Evolutionary conservation across 2,797 vertebrate species (phyloP).

Genomic region (Crenuchus spilurus): DNA sequence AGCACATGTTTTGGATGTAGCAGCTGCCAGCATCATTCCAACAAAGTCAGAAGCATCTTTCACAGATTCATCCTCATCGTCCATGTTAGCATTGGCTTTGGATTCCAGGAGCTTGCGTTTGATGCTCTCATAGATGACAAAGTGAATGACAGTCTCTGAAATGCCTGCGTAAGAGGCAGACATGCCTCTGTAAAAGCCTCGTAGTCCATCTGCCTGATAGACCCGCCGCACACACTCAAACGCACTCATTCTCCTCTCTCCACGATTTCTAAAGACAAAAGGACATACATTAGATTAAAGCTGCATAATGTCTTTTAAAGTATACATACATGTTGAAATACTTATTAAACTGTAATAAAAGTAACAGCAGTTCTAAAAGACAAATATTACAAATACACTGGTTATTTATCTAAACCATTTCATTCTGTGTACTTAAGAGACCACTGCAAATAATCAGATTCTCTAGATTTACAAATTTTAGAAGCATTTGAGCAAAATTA

Average conservation of each 20-base stretch:
- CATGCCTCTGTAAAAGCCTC: conserved; percentile 98
- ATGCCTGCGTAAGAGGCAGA: conserved; percentile 98
- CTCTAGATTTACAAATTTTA: too few species aligned
- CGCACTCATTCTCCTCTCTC: conserved; percentile 91
- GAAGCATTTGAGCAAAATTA: too few species aligned
- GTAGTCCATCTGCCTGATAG: conserved; percentile 89
- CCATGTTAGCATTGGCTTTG: conserved; percentile 85
- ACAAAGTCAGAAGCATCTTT: conserved; percentile 94
- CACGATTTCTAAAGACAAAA: conserved; percentile 81
- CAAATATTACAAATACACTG: too few species aligned
- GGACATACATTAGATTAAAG: not conserved
- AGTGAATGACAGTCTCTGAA: conserved; percentile 98
- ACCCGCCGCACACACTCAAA: conserved; percentile 91
- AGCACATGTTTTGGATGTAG: conserved; percentile 97
- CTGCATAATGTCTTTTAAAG: not conserved
- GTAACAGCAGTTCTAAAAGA: too few species aligned
- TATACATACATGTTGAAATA: not conserved
- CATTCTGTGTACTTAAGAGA: too few species aligned
- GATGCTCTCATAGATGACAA: conserved; percentile 99
- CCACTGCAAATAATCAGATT: too few species aligned
- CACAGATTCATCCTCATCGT: conserved; percentile 85
- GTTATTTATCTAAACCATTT: too few species aligned
- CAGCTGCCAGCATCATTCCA: conserved; percentile 97
- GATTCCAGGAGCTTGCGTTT: conserved; percentile 87
- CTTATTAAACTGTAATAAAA: too few species aligned